Evolutionary conservation across 2,113 vertebrate species (phyloP).

Genomic region (Myodes glareolus): DNA sequence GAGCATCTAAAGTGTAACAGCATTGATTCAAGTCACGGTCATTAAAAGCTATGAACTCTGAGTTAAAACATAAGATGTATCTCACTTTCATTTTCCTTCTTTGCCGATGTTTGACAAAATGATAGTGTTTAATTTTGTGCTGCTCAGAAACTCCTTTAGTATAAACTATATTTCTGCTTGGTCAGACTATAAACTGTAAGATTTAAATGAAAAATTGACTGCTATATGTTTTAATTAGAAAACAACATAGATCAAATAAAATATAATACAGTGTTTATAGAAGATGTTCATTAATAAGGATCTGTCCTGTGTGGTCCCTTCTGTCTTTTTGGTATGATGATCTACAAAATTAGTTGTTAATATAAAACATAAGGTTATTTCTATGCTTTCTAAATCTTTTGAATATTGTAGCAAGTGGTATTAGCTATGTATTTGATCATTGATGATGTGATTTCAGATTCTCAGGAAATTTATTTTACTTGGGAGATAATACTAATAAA

Average conservation of each 20-base stretch:
- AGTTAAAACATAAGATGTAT: not conserved
- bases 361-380: not conserved
- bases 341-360: not conserved
- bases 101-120: slow-evolving; percentile 10
- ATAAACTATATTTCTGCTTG: not conserved
- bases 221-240: slow-evolving; percentile 32
- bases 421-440: not conserved
- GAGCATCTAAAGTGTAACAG: not conserved
- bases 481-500: not conserved
- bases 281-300: not conserved
- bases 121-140: slow-evolving; percentile 11
- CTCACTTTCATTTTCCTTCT: not conserved
- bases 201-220: slow-evolving; percentile 36
- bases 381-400: not conserved
- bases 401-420: not conserved
- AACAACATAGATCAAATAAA: not conserved
- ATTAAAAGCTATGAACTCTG: not conserved
- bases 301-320: not conserved
- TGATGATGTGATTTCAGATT: slow-evolving; percentile 33
- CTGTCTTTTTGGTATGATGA: not conserved
- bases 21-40: not conserved
- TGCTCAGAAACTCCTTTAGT: slow-evolving; percentile 28
- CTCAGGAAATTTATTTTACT: slow-evolving; percentile 30
- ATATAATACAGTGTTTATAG: not conserved
- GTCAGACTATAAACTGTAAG: not conserved